Evolutionary conservation across 2,113 vertebrate species (phyloP), one percentile per base, ranked within the genome.

Genomic region (Orthonyx spaldingii): DNA sequence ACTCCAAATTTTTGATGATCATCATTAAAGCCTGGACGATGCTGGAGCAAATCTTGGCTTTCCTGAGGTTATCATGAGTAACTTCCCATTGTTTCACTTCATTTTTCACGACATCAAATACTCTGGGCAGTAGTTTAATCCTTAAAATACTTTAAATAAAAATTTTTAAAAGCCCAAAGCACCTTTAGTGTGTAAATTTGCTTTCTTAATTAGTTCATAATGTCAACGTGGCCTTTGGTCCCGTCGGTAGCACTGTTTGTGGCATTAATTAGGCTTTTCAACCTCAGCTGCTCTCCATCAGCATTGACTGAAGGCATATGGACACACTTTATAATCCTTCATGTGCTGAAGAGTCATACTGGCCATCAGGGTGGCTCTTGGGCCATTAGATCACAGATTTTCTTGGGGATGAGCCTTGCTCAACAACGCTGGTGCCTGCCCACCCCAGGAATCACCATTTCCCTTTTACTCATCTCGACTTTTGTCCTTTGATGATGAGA

Each of bases 61-160:
- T 79, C 77, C 27, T 3, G 2, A 41, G 4, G 20, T 20, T 57
- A 4, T 42, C 39, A 21, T 0, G 0, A 52, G 3, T 9, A 20
- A 37, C 13, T 79, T 59, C 2, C 4, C 4, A 16, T 11, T 27
- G 79, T 70, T 86, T 69, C 30, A 23, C 19, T 52, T 52, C 1
- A 15, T 11, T 80, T 64, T 44, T 76, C 19, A 76, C 56, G 61
- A 28, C 7, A 24, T 16, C 47, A 6, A 42, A 30, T 69, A 41
- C 6, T 80, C 71, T 13, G 9, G 37, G 16, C 13, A 65, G 18
- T 42, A 18, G 3, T 60, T 88, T 72, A 52, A 18, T 76, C 30
- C 88, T 79, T 42, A 30, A 59, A 50, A 35, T 65, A 27, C 21
- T 84, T 90, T 10, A 76, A 16, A 30, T 28, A n/a, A 66, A 50